A percentile compares a stretch with the other conserved stretches of the same genome.
These are phyloP conservation scores for Callipepla californica DNA, from an alignment of 2,113 vertebrate species.

Conservation along the genomic window DNA sequence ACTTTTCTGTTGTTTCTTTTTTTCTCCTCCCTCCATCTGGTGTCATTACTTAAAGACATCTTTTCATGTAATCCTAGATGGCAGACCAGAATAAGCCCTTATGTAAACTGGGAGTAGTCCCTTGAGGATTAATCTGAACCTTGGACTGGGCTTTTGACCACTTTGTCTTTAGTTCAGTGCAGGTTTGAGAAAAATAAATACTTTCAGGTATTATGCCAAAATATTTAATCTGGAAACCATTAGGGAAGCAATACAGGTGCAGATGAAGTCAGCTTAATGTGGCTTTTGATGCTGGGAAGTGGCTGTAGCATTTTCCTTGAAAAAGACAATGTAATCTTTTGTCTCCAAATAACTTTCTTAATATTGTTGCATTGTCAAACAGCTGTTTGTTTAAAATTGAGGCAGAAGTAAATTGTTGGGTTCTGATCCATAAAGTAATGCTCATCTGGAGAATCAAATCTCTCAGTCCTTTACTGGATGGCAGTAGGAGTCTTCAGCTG, in stretches of 20 bases:
- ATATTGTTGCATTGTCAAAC: neutral
- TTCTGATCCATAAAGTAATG: neutral
- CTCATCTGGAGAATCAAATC: neutral
- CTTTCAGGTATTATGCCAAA: neutral
- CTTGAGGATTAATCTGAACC: neutral
- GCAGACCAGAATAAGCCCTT: neutral
- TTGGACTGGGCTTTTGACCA: neutral
- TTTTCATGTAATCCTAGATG: neutral
- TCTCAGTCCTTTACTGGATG: neutral
- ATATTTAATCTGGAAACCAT: neutral
- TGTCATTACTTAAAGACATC: neutral
- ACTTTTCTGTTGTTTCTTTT: neutral
- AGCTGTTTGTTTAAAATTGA: neutral
- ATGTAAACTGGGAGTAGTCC: neutral
- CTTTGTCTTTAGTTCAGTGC: neutral
- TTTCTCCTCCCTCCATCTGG: neutral
- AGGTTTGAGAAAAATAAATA: neutral
- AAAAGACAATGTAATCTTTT: neutral
- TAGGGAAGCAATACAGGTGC: neutral
- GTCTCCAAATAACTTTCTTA: neutral
- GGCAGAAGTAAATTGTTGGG: neutral
- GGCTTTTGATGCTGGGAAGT: neutral
- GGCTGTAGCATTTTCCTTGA: neutral
- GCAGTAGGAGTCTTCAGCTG: neutral
- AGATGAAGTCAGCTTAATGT: neutral